phyloP scores from a whole-genome alignment of 2,797 vertebrate genomes.

The Bufotes viridis region DNA sequence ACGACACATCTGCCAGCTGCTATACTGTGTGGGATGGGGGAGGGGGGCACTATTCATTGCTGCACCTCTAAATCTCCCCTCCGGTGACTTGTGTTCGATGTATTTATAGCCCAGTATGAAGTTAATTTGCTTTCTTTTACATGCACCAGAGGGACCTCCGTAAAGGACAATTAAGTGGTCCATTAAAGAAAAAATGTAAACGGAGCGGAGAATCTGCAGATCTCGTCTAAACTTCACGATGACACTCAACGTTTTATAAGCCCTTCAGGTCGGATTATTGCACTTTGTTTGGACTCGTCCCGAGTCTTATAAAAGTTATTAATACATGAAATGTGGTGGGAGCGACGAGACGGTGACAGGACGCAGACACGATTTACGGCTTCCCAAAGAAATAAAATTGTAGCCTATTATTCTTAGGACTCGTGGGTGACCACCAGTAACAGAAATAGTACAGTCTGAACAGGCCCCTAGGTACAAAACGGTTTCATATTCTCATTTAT shows the following conservation, averaged over 20 bases:
- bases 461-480: background rate
- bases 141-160: background rate
- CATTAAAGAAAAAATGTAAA: slow-evolving; percentile 6
- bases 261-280: background rate
- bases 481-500: background rate
- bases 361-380: background rate
- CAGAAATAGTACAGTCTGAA: background rate
- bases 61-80: slow-evolving; percentile 24
- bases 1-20: slow-evolving; percentile 52
- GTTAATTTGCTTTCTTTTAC: background rate
- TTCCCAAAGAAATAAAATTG: background rate
- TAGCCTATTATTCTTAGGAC: background rate
- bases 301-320: slow-evolving; percentile 7
- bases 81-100: slow-evolving; percentile 14
- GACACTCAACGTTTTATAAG: background rate
- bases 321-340: slow-evolving; percentile 11
- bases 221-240: background rate
- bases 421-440: too few relatives aligned
- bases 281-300: background rate
- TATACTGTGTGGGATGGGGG: background rate
- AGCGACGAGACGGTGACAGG: background rate
- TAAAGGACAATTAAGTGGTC: background rate
- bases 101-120: slow-evolving; percentile 28
- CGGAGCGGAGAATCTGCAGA: background rate
- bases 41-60: background rate